Percentiles rank a stretch among this genome's conserved stretches.
Evolutionary conservation across 2,797 vertebrate species (phyloP).

Genomic region (Prionace glauca): DNA sequence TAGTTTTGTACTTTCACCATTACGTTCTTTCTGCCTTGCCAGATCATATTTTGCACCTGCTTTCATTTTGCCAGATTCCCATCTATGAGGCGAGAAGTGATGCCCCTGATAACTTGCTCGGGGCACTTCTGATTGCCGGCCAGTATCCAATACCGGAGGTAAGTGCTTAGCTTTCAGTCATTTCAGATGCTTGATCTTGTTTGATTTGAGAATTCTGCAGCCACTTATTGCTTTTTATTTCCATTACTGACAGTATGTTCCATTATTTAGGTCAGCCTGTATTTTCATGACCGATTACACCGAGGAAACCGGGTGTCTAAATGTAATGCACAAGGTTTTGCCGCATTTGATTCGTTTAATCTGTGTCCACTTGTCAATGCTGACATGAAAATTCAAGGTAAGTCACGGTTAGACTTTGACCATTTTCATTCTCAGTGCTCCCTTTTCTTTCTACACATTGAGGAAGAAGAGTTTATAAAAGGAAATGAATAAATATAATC

Average conservation of each 20-base stretch:
- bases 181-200: neutral
- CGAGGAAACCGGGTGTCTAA: constrained; percentile 89
- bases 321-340: constrained; percentile 79
- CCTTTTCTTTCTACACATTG: neutral
- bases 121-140: constrained; percentile 83
- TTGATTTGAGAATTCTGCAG: neutral
- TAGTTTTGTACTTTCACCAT: neutral
- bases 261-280: constrained; percentile 77
- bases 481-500: neutral
- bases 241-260: neutral
- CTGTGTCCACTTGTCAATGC: constrained; percentile 77
- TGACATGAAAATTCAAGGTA: constrained; percentile 82
- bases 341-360: constrained; percentile 87
- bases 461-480: neutral
- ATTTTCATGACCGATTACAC: constrained; percentile 92
- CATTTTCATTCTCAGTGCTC: neutral
- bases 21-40: too few relatives aligned
- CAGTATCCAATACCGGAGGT: constrained; percentile 91
- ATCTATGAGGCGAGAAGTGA: constrained; percentile 88
- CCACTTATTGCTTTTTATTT: neutral
- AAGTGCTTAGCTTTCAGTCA: constrained; percentile 40
- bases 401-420: constrained; percentile 47
- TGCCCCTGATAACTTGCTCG: constrained; percentile 85
- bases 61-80: constrained; percentile 65
- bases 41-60: neutral